Conservation (phyloP, 2,888 invertebrate genomes). For the Orthonychiurus folsomi region DNA sequence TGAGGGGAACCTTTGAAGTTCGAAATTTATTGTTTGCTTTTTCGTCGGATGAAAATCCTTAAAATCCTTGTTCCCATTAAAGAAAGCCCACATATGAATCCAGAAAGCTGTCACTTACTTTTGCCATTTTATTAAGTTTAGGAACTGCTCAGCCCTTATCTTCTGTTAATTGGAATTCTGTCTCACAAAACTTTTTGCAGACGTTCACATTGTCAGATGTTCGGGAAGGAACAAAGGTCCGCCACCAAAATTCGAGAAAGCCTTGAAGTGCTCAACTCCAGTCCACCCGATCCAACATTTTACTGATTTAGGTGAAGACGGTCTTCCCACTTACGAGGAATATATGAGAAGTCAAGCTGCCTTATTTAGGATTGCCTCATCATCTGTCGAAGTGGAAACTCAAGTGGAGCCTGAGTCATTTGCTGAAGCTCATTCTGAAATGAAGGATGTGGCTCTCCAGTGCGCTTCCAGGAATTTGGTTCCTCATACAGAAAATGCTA, state of each 20-base stretch:
- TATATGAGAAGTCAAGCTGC: neutral
- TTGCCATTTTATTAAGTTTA: neutral
- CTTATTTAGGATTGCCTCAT: neutral
- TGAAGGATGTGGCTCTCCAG: neutral
- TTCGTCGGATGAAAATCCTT: no score
- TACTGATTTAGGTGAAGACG: slow-evolving; percentile 4
- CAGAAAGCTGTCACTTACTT: no score
- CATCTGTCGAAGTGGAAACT: neutral
- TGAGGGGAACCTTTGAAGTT: no score
- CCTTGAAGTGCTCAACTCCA: slow-evolving; percentile 12
- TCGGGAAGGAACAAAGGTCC: slow-evolving; percentile 2
- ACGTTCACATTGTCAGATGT: neutral
- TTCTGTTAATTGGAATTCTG: slow-evolving; percentile 3
- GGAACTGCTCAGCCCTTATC: neutral
- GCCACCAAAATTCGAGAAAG: slow-evolving; percentile 13
- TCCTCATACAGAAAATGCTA: neutral
- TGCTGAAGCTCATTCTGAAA: neutral
- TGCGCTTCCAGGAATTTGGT: neutral
- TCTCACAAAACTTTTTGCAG: neutral
- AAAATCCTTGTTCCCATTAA: no score
- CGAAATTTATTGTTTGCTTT: no score
- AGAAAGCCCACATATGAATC: no score
- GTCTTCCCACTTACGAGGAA: slow-evolving; percentile 10
- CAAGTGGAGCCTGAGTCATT: neutral
- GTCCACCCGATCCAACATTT: neutral